Conservation (phyloP, 2,113 vertebrate genomes). For the Egretta garzetta region DNA sequence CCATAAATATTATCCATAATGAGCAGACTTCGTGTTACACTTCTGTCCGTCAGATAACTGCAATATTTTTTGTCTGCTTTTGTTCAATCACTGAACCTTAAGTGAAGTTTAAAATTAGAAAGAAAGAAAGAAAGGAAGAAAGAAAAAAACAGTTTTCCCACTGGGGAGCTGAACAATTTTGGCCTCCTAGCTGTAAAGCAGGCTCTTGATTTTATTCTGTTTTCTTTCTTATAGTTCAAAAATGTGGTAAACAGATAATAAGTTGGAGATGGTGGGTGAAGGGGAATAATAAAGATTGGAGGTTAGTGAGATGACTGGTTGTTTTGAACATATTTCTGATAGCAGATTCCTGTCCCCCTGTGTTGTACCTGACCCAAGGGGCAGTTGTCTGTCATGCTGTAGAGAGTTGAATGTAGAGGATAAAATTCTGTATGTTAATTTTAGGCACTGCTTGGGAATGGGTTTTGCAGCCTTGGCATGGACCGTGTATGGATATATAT, state of each 20-base stretch:
- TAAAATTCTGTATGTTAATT: background rate
- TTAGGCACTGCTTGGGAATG: background rate
- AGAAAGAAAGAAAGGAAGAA: background rate
- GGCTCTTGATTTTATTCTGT: background rate
- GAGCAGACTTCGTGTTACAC: conserved; percentile 76
- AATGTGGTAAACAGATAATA: background rate
- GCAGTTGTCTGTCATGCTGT: background rate
- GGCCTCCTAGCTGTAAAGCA: background rate
- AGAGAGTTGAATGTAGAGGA: background rate
- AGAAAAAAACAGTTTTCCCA: background rate
- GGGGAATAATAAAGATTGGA: background rate
- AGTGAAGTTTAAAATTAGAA: conserved; percentile 53
- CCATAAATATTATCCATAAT: conserved; percentile 81
- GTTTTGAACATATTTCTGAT: background rate
- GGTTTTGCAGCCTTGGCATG: background rate
- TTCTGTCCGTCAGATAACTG: conserved; percentile 75
- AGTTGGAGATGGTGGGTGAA: background rate
- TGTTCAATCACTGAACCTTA: conserved; percentile 65
- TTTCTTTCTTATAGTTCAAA: conserved; percentile 11
- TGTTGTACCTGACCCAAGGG: background rate
- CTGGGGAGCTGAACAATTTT: background rate
- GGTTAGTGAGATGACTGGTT: background rate
- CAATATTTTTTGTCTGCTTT: conserved; percentile 70
- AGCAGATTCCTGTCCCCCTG: background rate
- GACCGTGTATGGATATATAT: background rate